These are phyloP conservation scores for Hemaris fuciformis DNA, from an alignment of 2,888 invertebrate species.

Conservation along the genomic window DNA sequence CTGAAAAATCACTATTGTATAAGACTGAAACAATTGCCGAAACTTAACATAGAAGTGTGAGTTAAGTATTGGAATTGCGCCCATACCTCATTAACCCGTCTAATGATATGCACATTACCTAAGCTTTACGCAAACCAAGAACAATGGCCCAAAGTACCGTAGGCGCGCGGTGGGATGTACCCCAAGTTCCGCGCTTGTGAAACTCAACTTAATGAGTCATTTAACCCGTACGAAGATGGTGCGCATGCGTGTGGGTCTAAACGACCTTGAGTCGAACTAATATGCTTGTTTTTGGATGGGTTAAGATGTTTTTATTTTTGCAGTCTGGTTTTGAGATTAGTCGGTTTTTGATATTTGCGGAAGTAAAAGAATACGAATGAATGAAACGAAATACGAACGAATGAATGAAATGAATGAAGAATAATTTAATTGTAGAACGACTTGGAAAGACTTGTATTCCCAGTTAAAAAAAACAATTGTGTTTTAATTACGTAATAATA, in stretches of 20 bases:
- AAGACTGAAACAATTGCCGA: too few relatives aligned
- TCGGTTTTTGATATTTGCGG: too few relatives aligned
- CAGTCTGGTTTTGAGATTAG: background rate
- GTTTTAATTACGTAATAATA: too few relatives aligned
- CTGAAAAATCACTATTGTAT: too few relatives aligned
- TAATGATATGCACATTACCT: background rate
- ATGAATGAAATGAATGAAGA: too few relatives aligned
- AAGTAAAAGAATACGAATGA: too few relatives aligned
- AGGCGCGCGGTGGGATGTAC: slow-evolving; percentile 17
- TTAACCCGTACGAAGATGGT: background rate
- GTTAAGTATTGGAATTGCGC: too few relatives aligned
- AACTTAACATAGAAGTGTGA: too few relatives aligned
- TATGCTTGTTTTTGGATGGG: background rate
- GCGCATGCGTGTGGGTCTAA: background rate
- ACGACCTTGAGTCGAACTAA: background rate
- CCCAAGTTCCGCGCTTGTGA: background rate
- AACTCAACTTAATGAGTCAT: background rate
- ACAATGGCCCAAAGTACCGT: slow-evolving; percentile 11
- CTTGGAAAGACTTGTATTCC: too few relatives aligned
- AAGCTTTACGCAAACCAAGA: background rate
- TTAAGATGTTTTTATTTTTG: background rate
- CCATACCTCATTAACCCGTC: background rate
- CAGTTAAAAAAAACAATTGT: too few relatives aligned
- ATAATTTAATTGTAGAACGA: too few relatives aligned
- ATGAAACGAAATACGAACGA: too few relatives aligned